A percentile compares a stretch with the other conserved stretches of the same genome.
Evolutionary conservation across 2,888 invertebrate genomes (phyloP).

Genomic region (Ophonus ardosiacus): DNA sequence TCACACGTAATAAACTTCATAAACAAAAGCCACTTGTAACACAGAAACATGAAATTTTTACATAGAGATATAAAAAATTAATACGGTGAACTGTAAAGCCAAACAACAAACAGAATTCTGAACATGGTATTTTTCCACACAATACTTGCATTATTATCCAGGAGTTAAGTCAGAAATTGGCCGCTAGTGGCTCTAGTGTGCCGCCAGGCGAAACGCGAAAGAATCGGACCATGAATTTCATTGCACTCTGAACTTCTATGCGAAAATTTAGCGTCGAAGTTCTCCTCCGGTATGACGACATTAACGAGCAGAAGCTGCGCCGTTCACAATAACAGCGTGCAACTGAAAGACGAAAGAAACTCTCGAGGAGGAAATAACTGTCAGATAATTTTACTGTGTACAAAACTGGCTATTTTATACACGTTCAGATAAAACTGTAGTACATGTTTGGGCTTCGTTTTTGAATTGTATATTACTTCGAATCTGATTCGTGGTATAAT

Average conservation of each 20-base stretch:
- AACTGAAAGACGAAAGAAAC: constrained; percentile 13
- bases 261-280: constrained; percentile 49
- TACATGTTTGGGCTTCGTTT: constrained; percentile 35
- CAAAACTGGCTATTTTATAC: constrained; percentile 45
- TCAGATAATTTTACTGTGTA: constrained; percentile 51
- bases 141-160: constrained; percentile 27
- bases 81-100: neutral
- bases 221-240: constrained; percentile 60
- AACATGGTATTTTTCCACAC: constrained; percentile 21
- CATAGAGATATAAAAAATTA: neutral
- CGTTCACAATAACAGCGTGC: constrained; percentile 42
- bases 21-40: neutral
- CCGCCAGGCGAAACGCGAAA: constrained; percentile 29
- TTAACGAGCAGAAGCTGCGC: constrained; percentile 26
- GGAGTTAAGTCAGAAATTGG: constrained; percentile 54
- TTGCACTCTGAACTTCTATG: constrained; percentile 46
- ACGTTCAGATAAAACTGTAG: constrained; percentile 38
- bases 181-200: constrained; percentile 28
- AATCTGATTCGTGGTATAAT: constrained; percentile 35
- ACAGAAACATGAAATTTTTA: constrained; percentile 7
- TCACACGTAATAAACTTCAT: neutral
- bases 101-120: constrained; percentile 3
- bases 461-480: constrained; percentile 28
- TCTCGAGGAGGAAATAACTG: constrained; percentile 43
- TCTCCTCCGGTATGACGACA: constrained; percentile 49